A percentile compares a stretch with the other conserved stretches of the same genome.
phyloP scores from a whole-genome alignment of 2,888 invertebrate species.

The Caenorhabditis uteleia region DNA sequence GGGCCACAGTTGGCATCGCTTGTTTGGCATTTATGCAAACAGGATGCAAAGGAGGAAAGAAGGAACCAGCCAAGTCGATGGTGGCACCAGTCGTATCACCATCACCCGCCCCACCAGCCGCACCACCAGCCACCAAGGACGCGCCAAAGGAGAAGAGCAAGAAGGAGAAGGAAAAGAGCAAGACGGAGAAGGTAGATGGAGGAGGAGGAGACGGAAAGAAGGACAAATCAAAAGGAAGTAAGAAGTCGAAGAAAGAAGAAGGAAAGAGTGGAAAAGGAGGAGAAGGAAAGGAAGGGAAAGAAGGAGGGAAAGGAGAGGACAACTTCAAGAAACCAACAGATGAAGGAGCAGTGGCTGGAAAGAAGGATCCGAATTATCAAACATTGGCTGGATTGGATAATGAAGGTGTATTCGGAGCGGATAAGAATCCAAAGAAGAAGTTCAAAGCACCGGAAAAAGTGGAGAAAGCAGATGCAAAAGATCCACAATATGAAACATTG shows the following conservation, averaged over 20 bases:
- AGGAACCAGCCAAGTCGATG: too few relatives aligned
- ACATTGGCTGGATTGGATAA: conserved; percentile 7
- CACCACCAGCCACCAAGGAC: too few relatives aligned
- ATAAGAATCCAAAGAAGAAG: conserved; percentile 42
- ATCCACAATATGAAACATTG: conserved; percentile 47
- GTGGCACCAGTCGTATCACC: too few relatives aligned
- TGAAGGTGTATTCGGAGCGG: conserved; percentile 10
- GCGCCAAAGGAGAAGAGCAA: too few relatives aligned
- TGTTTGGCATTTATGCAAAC: too few relatives aligned
- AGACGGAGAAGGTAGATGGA: too few relatives aligned
- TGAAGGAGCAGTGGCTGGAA: conserved; percentile 5
- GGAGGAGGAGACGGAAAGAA: too few relatives aligned
- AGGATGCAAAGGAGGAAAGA: too few relatives aligned
- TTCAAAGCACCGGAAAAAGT: conserved; percentile 44
- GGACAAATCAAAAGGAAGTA: background rate
- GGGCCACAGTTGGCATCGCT: too few relatives aligned
- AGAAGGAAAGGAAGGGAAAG: background rate
- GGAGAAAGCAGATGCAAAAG: conserved; percentile 43
- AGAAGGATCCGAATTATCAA: conserved; percentile 10
- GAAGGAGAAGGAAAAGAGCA: background rate
- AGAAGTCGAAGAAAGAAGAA: too few relatives aligned
- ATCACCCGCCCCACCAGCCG: too few relatives aligned
- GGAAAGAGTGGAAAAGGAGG: too few relatives aligned
- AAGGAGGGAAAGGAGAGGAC: conserved; percentile 2
- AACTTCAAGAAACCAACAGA: conserved; percentile 7